Evolutionary conservation across 2,888 invertebrate genomes (phyloP).

Genomic region (Drosophila multiciliata): DNA sequence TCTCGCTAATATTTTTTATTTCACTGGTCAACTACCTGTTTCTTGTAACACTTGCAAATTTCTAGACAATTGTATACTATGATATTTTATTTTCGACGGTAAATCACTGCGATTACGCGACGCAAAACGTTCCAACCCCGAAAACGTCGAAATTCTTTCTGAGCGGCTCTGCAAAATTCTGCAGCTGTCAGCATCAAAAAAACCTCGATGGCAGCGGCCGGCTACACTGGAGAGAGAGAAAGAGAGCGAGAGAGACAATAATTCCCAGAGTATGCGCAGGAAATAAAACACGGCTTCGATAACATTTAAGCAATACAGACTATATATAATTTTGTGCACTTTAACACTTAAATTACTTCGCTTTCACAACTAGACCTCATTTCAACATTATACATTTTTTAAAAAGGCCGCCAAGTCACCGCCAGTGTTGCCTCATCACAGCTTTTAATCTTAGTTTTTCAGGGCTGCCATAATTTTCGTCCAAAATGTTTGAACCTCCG

Average conservation of each 20-base stretch:
- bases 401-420: constrained; percentile 1
- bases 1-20: neutral
- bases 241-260: constrained; percentile 5
- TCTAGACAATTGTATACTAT: constrained; percentile 14
- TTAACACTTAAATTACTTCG: neutral
- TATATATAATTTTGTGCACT: neutral
- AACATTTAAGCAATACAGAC: constrained; percentile 1
- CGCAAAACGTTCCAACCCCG: constrained; percentile 70
- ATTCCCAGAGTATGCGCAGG: constrained; percentile 56
- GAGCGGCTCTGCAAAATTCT: constrained; percentile 49
- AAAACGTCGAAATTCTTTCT: constrained; percentile 65
- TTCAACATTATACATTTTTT: neutral
- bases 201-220: constrained; percentile 50
- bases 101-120: constrained; percentile 58
- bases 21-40: constrained; percentile 25
- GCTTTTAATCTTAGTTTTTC: constrained; percentile 47
- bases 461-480: constrained; percentile 76
- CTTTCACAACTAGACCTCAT: neutral
- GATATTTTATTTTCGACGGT: constrained; percentile 26
- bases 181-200: constrained; percentile 44
- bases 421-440: constrained; percentile 13
- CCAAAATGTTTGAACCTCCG: constrained; percentile 81
- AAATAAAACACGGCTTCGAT: neutral
- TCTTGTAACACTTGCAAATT: constrained; percentile 12
- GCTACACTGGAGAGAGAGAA: constrained; percentile 21